Percentiles rank a stretch among this genome's conserved stretches.
These are phyloP conservation scores for Zygothrica quintamaculata DNA, from an alignment of 2,888 invertebrate genomes.

Conservation along the genomic window DNA sequence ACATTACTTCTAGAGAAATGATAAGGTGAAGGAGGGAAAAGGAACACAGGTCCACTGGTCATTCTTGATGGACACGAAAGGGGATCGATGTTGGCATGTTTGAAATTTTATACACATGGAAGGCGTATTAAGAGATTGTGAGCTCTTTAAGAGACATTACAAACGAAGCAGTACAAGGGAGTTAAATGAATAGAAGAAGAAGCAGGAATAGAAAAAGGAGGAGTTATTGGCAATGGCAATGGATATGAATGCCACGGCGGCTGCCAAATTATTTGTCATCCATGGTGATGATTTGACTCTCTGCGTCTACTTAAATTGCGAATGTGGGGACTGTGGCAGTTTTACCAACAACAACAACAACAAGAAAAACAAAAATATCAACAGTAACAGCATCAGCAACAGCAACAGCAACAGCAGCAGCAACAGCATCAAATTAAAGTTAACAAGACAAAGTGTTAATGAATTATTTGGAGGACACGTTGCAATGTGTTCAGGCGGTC, in stretches of 20 bases:
- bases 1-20: conserved; percentile 63
- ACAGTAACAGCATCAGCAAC: conserved; percentile 22
- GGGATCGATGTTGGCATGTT: conserved; percentile 77
- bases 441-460: conserved; percentile 83
- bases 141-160: conserved; percentile 17
- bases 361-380: conserved; percentile 45
- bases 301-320: conserved; percentile 33
- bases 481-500: conserved; percentile 57
- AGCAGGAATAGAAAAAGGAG: not conserved
- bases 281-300: conserved; percentile 28
- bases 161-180: not conserved
- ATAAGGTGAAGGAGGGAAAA: conserved; percentile 3
- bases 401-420: conserved; percentile 38
- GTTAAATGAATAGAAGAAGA: not conserved
- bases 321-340: conserved; percentile 5
- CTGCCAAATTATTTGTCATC: conserved; percentile 44
- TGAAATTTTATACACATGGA: conserved; percentile 77
- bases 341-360: conserved; percentile 8
- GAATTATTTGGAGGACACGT: conserved; percentile 84
- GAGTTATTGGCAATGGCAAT: conserved; percentile 15
- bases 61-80: conserved; percentile 76
- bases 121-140: conserved; percentile 74
- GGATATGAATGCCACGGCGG: conserved; percentile 24
- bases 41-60: conserved; percentile 12
- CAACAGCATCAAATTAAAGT: conserved; percentile 71